Evolutionary conservation across 23 tunicate species (phyloP).

Genomic region (Botrylloides violaceus): DNA sequence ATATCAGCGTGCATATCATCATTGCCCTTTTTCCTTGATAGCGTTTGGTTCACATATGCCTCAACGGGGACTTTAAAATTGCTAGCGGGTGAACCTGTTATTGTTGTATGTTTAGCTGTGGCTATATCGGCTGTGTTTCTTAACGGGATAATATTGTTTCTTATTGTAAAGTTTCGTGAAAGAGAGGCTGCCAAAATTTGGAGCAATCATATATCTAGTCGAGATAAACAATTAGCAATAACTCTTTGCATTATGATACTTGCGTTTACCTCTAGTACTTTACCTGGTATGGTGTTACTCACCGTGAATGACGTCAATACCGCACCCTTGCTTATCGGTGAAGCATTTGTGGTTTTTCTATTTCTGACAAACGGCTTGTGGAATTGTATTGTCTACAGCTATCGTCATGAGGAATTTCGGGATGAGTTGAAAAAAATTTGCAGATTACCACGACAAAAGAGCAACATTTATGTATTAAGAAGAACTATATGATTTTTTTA

Average conservation of each 20-base stretch:
- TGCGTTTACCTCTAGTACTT: neutral
- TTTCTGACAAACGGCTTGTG: neutral
- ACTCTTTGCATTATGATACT: neutral
- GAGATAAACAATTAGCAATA: neutral
- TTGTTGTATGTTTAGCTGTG: neutral
- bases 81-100: neutral
- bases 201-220: neutral
- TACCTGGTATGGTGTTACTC: neutral
- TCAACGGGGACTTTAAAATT: neutral
- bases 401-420: neutral
- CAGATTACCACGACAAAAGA: no score
- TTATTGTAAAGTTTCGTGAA: neutral
- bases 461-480: no score
- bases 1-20: neutral
- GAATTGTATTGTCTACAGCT: neutral
- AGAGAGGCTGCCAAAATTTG: neutral
- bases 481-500: no score
- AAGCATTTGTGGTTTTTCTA: neutral
- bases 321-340: neutral
- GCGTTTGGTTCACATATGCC: neutral
- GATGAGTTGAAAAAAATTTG: neutral
- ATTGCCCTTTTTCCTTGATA: neutral
- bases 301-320: neutral
- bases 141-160: neutral
- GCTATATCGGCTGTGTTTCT: neutral